Evolutionary conservation across 2,113 vertebrate species (phyloP), one percentile per base, ranked within the genome.

Genomic region (Pavo muticus): DNA sequence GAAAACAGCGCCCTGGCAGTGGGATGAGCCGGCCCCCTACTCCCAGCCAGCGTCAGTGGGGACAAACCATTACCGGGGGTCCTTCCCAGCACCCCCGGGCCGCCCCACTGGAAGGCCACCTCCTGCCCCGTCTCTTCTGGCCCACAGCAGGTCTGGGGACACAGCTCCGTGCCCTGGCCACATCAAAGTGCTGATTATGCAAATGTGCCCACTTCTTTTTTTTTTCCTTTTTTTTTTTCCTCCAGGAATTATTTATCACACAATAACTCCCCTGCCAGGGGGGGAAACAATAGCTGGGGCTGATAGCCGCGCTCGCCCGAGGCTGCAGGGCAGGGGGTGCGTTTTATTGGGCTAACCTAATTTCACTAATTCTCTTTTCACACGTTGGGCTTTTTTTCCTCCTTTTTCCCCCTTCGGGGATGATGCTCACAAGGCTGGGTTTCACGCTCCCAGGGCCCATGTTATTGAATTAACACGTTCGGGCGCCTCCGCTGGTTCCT

Each of bases 331-430:
- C 67, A 40, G 56, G 73, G 60, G 45, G 83, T 84, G 65, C 68
- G 71, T 97, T 97, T 98, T 98, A 98, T 98, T 96, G 96, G 96
- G 91, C 97, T 98, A 98, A 98, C 97, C 97, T 98, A 98, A 98
- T 98, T 98, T 98, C 97, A 97, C 97, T 98, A 98, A 98, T 98
- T 98, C 97, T 97, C 96, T 97, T 98, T 98, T 98, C 98, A 98
- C 98, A 98, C 97, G 18, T 98, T 63, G 79, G 29, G 23, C 4
- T 83, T 82, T 87, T 39, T 3, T 4, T 6, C 0, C 0, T 2
- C 3, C 18, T 3, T 9, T 4, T 9, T 13, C 13, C n/a, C 29
- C 10, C 54, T 97, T 95, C 1, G 17, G 52, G 47, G 83, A 82
- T 7, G 7, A 94, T 4, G 75, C 94, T 95, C 94, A 56, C 1